Percentiles rank a stretch among this genome's conserved stretches.
Conservation (phyloP, 2,797 vertebrate genomes). For the Prionace glauca region DNA sequence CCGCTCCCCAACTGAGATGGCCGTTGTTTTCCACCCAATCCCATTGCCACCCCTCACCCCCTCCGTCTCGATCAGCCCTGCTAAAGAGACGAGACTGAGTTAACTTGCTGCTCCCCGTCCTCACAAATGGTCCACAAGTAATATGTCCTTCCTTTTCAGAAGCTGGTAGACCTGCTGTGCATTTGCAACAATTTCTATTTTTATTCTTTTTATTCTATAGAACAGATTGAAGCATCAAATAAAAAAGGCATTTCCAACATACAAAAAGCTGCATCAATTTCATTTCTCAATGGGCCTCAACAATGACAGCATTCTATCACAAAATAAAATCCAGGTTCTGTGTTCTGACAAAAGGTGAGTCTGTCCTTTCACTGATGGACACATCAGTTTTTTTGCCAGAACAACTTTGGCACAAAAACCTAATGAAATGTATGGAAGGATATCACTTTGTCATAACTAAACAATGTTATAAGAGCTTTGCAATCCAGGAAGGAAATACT, state of each 20-base stretch:
- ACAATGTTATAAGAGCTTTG: not conserved
- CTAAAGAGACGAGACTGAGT: not conserved
- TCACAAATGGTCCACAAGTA: not conserved
- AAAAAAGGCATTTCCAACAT: not conserved
- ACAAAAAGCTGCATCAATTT: not conserved
- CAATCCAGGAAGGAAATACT: constrained; percentile 6
- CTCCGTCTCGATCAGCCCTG: not conserved
- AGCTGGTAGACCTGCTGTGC: not conserved
- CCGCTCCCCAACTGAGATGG: not conserved
- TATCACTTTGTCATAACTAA: not conserved
- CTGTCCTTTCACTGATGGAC: not conserved
- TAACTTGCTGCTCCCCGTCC: not conserved
- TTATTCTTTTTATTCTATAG: not conserved
- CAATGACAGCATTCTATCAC: not conserved
- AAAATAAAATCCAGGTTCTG: not conserved
- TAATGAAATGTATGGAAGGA: not conserved
- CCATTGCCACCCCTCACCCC: not conserved
- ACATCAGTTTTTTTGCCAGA: not conserved
- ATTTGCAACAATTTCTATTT: not conserved
- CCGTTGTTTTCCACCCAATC: not conserved
- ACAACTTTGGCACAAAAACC: not conserved
- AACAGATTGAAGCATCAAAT: not conserved
- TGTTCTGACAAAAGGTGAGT: not conserved
- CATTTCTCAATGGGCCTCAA: not conserved
- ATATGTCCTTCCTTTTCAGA: not conserved